These are phyloP conservation scores for Diachasmimorpha longicaudata DNA, from an alignment of 1,140 invertebrate genomes.

Conservation along the genomic window DNA sequence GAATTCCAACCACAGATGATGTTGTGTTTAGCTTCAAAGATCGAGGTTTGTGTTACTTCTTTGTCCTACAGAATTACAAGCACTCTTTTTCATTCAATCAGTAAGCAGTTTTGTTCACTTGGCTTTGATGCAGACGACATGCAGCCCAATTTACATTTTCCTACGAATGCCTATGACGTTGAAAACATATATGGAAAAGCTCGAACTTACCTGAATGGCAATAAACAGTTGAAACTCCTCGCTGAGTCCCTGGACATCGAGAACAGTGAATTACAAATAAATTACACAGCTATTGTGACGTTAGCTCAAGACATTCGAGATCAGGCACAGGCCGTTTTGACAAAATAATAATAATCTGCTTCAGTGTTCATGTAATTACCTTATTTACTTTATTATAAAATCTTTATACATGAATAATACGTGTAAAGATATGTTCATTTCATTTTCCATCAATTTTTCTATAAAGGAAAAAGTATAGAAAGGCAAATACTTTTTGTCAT, in stretches of 20 bases:
- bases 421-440: conserved; percentile 9
- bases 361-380: not conserved
- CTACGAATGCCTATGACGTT: conserved; percentile 33
- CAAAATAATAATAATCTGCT: not conserved
- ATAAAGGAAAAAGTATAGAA: no score
- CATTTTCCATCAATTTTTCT: not conserved
- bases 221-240: conserved; percentile 44
- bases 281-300: conserved; percentile 44
- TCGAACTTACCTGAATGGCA: conserved; percentile 46
- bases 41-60: conserved; percentile 34
- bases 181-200: conserved; percentile 46
- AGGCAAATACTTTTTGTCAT: no score
- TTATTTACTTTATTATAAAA: conserved; percentile 15
- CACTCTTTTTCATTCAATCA: no score
- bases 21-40: conserved; percentile 44
- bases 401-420: not conserved
- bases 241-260: conserved; percentile 37
- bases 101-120: conserved; percentile 1
- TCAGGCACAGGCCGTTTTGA: conserved; percentile 51
- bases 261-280: conserved; percentile 34
- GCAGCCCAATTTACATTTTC: conserved; percentile 30
- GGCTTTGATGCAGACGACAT: conserved; percentile 27
- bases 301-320: conserved; percentile 52
- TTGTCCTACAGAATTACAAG: no score
- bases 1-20: conserved; percentile 37